Conservation (phyloP, 2,113 vertebrate genomes). For the Arvicanthis niloticus region DNA sequence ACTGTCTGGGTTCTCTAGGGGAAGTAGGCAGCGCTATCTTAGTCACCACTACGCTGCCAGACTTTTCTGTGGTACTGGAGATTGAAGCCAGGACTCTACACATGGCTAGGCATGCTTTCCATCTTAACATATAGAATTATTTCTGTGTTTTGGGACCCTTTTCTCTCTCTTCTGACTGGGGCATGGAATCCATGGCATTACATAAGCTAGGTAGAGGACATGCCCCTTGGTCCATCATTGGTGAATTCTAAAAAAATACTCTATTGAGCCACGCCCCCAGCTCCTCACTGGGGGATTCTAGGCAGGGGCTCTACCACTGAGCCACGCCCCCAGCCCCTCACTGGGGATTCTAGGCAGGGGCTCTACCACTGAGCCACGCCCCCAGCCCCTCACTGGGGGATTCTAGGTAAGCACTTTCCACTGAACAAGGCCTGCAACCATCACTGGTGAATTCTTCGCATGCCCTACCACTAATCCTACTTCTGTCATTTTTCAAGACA, state of each 20-base stretch:
- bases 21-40: neutral
- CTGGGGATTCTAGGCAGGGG: neutral
- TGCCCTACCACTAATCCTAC: neutral
- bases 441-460: neutral
- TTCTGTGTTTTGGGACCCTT: neutral
- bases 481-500: neutral
- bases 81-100: neutral
- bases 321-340: no score
- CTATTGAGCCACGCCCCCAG: neutral
- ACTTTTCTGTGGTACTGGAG: neutral
- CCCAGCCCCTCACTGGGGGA: no score
- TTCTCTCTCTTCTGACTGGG: neutral
- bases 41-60: neutral
- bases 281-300: neutral
- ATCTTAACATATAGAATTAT: neutral
- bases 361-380: no score
- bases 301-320: neutral
- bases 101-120: neutral
- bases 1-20: neutral
- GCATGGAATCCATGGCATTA: neutral
- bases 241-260: neutral
- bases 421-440: no score
- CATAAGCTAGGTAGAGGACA: neutral
- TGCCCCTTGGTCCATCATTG: neutral
- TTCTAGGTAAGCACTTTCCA: neutral